A percentile compares a stretch with the other conserved stretches of the same genome.
phyloP scores from a whole-genome alignment of 2,888 invertebrate genomes.

The Caenorhabditis sp. region DNA sequence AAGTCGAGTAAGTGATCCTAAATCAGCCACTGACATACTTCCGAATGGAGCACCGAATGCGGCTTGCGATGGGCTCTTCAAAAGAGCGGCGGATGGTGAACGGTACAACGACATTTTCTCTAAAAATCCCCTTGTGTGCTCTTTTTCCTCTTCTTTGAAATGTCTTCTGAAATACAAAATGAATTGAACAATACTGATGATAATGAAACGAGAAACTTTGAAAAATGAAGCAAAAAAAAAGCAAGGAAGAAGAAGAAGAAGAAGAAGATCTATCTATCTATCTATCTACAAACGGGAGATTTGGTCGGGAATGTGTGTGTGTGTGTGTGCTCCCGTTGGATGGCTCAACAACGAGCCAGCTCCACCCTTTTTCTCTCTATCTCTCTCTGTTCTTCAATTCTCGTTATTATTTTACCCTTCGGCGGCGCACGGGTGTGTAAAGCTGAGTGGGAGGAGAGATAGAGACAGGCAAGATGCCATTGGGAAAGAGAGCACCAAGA shows the following conservation, averaged over 20 bases:
- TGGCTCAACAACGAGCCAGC: background rate
- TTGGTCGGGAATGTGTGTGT: background rate
- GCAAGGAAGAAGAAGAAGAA: background rate
- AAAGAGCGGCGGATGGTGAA: constrained; percentile 49
- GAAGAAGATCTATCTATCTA: background rate
- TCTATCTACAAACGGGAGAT: background rate
- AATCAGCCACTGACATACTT: constrained; percentile 69
- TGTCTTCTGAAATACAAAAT: background rate
- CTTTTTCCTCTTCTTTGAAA: background rate
- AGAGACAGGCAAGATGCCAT: background rate
- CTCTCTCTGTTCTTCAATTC: background rate
- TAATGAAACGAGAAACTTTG: background rate
- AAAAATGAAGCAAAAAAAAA: background rate
- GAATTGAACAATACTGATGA: no score
- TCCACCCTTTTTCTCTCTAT: background rate
- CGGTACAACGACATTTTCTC: constrained; percentile 39
- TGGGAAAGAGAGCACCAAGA: background rate
- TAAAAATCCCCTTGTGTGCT: background rate
- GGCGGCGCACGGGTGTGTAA: background rate
- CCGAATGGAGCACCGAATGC: constrained; percentile 65
- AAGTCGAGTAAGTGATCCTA: constrained; percentile 69
- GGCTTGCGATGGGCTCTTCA: constrained; percentile 56
- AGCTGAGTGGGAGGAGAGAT: background rate
- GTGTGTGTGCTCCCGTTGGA: background rate
- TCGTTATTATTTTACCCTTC: background rate